These are phyloP conservation scores for Phortica variegata DNA, from an alignment of 1,140 invertebrate genomes.

Conservation along the genomic window DNA sequence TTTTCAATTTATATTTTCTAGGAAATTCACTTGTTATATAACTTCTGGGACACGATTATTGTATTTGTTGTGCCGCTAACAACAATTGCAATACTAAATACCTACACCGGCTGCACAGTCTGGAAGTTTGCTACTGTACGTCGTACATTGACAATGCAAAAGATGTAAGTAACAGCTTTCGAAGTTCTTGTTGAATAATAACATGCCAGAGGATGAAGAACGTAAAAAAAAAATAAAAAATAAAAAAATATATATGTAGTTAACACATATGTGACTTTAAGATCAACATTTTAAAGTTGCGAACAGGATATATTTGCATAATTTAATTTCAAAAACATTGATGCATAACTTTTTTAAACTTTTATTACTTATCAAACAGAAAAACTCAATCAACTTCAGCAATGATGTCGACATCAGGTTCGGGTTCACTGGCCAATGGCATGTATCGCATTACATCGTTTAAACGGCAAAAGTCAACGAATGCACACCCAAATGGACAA, in stretches of 20 bases:
- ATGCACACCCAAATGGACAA: slow-evolving; percentile 42
- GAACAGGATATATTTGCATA: too few relatives aligned
- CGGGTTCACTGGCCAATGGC: slow-evolving; percentile 13
- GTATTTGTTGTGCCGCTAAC: slow-evolving; percentile 72
- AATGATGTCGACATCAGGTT: slow-evolving; percentile 29
- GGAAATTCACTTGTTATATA: slow-evolving; percentile 36
- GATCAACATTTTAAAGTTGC: too few relatives aligned
- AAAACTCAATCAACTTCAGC: slow-evolving; percentile 40
- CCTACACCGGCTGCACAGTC: slow-evolving; percentile 67
- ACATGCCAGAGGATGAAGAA: too few relatives aligned
- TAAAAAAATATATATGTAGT: too few relatives aligned
- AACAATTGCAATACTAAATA: slow-evolving; percentile 71
- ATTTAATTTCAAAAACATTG: too few relatives aligned
- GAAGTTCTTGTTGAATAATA: too few relatives aligned
- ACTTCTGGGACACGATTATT: slow-evolving; percentile 69
- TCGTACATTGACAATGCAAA: slow-evolving; percentile 60
- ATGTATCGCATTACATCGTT: slow-evolving; percentile 37
- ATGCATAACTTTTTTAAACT: too few relatives aligned
- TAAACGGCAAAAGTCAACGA: slow-evolving; percentile 40
- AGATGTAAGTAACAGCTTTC: slow-evolving; percentile 40
- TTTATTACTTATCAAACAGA: slow-evolving; percentile 19
- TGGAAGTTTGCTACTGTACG: slow-evolving; percentile 63
- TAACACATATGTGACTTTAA: too few relatives aligned
- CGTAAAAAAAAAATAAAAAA: too few relatives aligned
- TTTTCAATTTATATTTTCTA: not conserved